Conservation (phyloP, 2,113 vertebrate species). For the Enhydra lutris region DNA sequence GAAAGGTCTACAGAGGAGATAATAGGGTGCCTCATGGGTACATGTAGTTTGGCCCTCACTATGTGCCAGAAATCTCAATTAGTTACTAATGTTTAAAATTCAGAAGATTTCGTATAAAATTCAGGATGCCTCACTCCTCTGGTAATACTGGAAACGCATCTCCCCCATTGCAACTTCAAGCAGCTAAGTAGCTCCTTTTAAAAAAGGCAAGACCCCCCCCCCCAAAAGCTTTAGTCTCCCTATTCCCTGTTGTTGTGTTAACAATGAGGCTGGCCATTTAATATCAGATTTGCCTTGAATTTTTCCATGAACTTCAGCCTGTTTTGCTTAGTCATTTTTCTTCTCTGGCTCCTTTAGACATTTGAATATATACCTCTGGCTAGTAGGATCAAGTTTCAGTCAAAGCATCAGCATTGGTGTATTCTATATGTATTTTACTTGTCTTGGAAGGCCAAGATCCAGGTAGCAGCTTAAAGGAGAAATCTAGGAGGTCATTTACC, state of each 20-base stretch:
- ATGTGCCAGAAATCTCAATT: neutral
- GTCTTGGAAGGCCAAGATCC: neutral
- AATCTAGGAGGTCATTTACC: neutral
- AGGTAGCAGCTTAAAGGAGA: neutral
- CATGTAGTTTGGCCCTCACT: neutral
- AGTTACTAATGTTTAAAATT: conserved; percentile 14
- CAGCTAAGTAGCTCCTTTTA: neutral
- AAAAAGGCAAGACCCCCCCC: neutral
- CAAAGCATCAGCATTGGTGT: neutral
- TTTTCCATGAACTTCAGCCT: neutral
- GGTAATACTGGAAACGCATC: neutral
- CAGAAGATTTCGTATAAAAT: neutral
- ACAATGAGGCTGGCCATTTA: neutral
- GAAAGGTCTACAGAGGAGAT: neutral
- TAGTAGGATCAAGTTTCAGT: conserved; percentile 22
- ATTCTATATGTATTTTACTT: neutral
- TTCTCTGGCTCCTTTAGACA: neutral
- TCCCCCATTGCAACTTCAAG: neutral
- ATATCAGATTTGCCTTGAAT: neutral
- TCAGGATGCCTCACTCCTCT: neutral
- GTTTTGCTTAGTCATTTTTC: neutral
- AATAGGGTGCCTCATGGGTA: neutral
- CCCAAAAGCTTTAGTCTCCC: neutral
- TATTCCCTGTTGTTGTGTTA: neutral
- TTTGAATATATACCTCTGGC: neutral